Base-by-base conservation (phyloP, 2,888 invertebrate species). In the Pseudanteris insignis region DNA sequence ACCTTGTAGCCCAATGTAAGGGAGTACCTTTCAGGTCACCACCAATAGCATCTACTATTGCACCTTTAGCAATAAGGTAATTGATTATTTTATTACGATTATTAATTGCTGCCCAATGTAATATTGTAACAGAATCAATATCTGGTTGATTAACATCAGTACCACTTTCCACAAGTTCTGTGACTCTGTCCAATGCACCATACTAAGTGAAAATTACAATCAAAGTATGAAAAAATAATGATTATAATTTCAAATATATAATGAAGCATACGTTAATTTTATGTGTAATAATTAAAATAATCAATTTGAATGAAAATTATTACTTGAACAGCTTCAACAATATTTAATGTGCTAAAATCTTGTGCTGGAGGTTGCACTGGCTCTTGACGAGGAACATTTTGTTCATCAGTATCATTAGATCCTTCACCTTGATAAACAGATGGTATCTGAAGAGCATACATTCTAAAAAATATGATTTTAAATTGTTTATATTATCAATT, bases 101-200 rank as follows among this genome's bases (percentile, higher is more conserved):
- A 81, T 99, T 99, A 75, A 99, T 99, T 10, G 98, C 92, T 25
- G 98, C 98, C 99, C 99, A 99, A 80, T 99, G 99, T n/a, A 99
- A 83, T 40, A 99, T 82, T 1, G 96, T 96, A 47, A 99, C 97
- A 37, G 95, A 96, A 81, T 99, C 98, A 66, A 86, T 85, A 81
- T 99, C 98, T 33, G 94, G 90, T 76, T 92, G 89, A 81, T 97
- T 97, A 8, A 97, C 94, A 83, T 96, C 92, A 82, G 90, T 91
- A 1, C 97, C 97, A 26, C 89, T 88, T 73, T 97, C 96, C 2
- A 98, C 86, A 18, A 98, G 84, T 80, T 96, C 92, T 67, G 91
- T 85, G 75, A 89, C 87, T 81, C 90, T 84, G 74, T 87, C 87
- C 75, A 92, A 86, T 3, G 94, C 91, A 1, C 98, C 98, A 82